These are phyloP conservation scores for Ceratina japonica DNA, from an alignment of 1,140 invertebrate species.

Conservation along the genomic window DNA sequence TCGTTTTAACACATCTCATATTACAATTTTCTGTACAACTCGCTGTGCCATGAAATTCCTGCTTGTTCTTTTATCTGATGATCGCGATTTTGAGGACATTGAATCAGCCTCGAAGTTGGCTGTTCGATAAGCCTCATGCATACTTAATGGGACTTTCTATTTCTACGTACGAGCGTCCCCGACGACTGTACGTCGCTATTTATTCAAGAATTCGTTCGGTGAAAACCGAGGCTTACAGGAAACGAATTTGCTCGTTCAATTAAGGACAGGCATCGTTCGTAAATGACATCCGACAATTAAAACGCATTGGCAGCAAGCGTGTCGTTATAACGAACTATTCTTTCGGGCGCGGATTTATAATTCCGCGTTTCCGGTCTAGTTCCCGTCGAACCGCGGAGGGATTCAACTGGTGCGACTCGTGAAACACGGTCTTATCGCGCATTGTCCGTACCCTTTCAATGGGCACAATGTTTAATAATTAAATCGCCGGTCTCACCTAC, in stretches of 20 bases:
- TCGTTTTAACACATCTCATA: background rate
- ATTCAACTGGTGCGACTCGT: background rate
- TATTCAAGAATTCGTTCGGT: too few species aligned
- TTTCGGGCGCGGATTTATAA: background rate
- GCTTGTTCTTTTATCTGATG: background rate
- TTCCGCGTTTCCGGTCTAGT: background rate
- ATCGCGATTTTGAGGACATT: conserved; percentile 3
- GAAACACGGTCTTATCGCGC: background rate
- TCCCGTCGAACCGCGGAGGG: background rate
- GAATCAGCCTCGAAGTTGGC: conserved; percentile 20
- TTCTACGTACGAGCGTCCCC: conserved; percentile 4
- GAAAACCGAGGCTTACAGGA: too few species aligned
- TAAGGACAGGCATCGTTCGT: too few species aligned
- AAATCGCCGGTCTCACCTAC: background rate
- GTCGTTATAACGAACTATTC: background rate
- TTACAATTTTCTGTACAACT: too few species aligned
- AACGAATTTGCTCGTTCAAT: too few species aligned
- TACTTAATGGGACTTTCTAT: conserved; percentile 28
- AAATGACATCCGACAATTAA: too few species aligned
- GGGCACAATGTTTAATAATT: conserved; percentile 30
- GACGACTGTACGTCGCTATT: background rate
- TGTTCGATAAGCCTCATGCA: conserved; percentile 39
- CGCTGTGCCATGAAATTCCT: background rate
- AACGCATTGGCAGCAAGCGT: too few species aligned
- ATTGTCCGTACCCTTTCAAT: conserved; percentile 23